A percentile compares a stretch with the other conserved stretches of the same genome.
phyloP scores from a whole-genome alignment of 2,797 vertebrate genomes.

The Chlorospingus semifuscus region DNA sequence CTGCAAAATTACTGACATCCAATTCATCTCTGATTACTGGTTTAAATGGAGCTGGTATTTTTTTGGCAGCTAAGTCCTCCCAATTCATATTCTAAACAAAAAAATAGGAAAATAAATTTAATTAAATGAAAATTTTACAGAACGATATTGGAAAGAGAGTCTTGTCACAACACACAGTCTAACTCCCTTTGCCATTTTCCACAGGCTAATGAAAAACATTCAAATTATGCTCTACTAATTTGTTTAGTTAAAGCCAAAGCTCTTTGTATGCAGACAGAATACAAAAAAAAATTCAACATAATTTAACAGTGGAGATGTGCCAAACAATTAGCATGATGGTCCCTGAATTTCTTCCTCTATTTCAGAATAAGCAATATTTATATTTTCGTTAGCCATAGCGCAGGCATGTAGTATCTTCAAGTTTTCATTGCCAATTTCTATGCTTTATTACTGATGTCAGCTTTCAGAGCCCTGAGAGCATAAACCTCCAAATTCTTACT shows the following conservation, averaged over 20 bases:
- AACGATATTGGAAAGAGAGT: background rate
- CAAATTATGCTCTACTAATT: background rate
- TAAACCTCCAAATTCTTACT: background rate
- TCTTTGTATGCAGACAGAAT: background rate
- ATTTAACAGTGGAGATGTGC: background rate
- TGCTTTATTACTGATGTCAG: background rate
- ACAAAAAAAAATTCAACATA: background rate
- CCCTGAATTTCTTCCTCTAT: background rate
- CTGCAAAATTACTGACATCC: constrained; percentile 98
- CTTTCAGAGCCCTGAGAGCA: background rate
- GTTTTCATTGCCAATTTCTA: background rate
- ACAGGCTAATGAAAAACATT: background rate
- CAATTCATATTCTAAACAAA: constrained; percentile 90
- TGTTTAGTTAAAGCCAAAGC: background rate
- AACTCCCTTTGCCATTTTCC: background rate
- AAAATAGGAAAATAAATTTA: constrained; percentile 6
- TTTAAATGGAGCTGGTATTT: constrained; percentile 91
- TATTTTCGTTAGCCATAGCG: background rate
- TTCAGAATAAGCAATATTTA: background rate
- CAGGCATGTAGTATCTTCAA: background rate
- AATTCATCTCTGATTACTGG: constrained; percentile 94
- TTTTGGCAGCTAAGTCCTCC: constrained; percentile 95
- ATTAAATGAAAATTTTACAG: background rate
- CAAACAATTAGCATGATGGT: background rate
- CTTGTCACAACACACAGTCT: background rate